phyloP scores from a whole-genome alignment of 2,113 vertebrate species.

The Ptychochromis oligacanthus region DNA sequence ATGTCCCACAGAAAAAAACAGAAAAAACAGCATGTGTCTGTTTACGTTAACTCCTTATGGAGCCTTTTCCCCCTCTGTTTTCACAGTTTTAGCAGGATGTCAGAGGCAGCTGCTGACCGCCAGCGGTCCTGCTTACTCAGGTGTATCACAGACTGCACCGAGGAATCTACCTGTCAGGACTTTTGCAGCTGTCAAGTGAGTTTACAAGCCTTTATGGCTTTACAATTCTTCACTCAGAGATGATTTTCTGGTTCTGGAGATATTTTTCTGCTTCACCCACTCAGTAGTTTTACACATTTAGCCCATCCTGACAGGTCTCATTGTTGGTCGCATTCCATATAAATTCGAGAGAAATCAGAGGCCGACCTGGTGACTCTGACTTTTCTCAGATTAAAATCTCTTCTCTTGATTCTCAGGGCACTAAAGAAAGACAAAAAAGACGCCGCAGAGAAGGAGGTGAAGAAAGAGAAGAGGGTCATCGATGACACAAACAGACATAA shows the following conservation, averaged over 20 bases:
- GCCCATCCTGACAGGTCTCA: rapidly evolving
- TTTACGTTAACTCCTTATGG: background rate
- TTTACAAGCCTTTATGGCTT: background rate
- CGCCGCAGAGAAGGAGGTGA: constrained; percentile 48
- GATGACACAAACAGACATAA: constrained; percentile 74
- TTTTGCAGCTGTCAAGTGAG: constrained; percentile 75
- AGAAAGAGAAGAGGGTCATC: constrained; percentile 57
- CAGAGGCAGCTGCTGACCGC: constrained; percentile 61
- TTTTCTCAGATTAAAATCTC: background rate
- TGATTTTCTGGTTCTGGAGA: rapidly evolving
- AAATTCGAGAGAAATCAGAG: background rate
- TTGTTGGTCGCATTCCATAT: rapidly evolving
- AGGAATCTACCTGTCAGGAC: constrained; percentile 58
- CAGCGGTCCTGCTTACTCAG: background rate
- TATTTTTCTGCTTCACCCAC: background rate
- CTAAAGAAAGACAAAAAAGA: constrained; percentile 62
- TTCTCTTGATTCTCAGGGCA: constrained; percentile 52
- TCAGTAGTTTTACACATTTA: background rate
- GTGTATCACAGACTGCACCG: background rate
- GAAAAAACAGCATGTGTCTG: rapidly evolving
- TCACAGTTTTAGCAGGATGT: constrained; percentile 71
- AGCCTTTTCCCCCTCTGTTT: background rate
- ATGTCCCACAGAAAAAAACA: background rate
- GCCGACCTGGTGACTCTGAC: background rate
- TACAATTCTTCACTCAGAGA: background rate